Conservation (phyloP, 2,797 vertebrate genomes). For the Tenualosa thibaudeaui region DNA sequence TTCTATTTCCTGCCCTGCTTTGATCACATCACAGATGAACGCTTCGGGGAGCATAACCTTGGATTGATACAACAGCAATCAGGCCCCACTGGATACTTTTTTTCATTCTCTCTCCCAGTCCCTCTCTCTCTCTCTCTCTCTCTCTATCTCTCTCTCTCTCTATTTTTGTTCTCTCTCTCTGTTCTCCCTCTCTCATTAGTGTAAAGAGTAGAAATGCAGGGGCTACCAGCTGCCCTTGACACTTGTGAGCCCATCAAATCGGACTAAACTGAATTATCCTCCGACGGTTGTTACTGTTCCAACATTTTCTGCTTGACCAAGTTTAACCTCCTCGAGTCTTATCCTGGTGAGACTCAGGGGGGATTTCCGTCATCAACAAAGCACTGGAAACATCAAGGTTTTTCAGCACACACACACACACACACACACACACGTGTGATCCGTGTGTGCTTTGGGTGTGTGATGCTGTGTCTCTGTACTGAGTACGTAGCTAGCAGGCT, state of each 20-base stretch:
- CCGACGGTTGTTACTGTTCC: conserved; percentile 9
- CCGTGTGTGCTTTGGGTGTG: too few relatives aligned
- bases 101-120: background rate
- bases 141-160: background rate
- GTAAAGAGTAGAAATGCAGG: background rate
- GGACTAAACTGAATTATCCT: conserved; percentile 23
- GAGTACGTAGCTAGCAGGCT: background rate
- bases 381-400: conserved; percentile 10
- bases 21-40: conserved; percentile 25
- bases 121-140: background rate
- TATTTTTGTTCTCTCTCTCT: background rate
- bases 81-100: conserved; percentile 1
- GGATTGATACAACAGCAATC: conserved; percentile 26
- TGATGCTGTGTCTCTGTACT: background rate
- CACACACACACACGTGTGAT: background rate
- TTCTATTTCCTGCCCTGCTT: conserved; percentile 23
- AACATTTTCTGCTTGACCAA: conserved; percentile 26
- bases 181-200: conserved; percentile 5
- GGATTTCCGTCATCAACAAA: conserved; percentile 20
- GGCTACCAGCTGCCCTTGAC: conserved; percentile 12
- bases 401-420: background rate
- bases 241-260: conserved; percentile 19
- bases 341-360: conserved; percentile 9
- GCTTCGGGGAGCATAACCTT: conserved; percentile 34
- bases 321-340: conserved; percentile 19